Percentiles rank a stretch among this genome's conserved stretches.
Evolutionary conservation across 2,797 vertebrate genomes (phyloP).

Genomic region (Ataeniobius toweri): DNA sequence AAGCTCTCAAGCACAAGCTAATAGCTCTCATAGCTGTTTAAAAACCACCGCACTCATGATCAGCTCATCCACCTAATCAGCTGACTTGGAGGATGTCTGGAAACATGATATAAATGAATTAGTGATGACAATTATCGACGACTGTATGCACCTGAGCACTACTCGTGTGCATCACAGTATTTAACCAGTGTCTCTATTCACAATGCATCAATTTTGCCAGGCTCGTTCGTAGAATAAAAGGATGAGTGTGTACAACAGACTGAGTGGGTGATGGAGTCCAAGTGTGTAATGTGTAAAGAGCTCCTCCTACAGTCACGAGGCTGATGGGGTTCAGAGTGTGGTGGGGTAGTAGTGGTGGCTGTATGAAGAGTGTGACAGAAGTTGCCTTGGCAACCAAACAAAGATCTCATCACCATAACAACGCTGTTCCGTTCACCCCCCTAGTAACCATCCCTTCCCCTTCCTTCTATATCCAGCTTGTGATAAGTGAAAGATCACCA

Average conservation of each 20-base stretch:
- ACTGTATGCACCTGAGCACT: not conserved
- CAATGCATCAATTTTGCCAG: slow-evolving; percentile 18
- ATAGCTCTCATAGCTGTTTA: not conserved
- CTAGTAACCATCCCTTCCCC: slow-evolving; percentile 26
- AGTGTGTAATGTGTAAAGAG: slow-evolving; percentile 63
- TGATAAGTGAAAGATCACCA: slow-evolving; percentile 54
- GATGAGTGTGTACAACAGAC: slow-evolving; percentile 19
- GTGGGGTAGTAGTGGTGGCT: slow-evolving; percentile 41
- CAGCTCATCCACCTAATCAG: not conserved
- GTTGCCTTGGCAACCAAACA: slow-evolving; percentile 81
- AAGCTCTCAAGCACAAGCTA: not conserved
- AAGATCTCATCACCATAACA: slow-evolving; percentile 80
- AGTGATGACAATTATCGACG: not conserved
- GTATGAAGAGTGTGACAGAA: slow-evolving; percentile 75
- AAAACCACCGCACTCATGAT: not conserved
- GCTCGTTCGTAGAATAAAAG: slow-evolving; percentile 23
- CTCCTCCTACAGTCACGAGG: slow-evolving; percentile 69
- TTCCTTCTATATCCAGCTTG: slow-evolving; percentile 39
- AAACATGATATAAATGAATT: not conserved
- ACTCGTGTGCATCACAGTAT: not conserved
- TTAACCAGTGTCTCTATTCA: slow-evolving; percentile 7
- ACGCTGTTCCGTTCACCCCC: slow-evolving; percentile 54
- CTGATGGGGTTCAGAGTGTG: slow-evolving; percentile 29
- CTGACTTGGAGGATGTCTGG: not conserved
- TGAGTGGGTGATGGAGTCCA: slow-evolving; percentile 53